Conservation (phyloP, 2,113 vertebrate genomes). For the Chascanopsetta lugubris region DNA sequence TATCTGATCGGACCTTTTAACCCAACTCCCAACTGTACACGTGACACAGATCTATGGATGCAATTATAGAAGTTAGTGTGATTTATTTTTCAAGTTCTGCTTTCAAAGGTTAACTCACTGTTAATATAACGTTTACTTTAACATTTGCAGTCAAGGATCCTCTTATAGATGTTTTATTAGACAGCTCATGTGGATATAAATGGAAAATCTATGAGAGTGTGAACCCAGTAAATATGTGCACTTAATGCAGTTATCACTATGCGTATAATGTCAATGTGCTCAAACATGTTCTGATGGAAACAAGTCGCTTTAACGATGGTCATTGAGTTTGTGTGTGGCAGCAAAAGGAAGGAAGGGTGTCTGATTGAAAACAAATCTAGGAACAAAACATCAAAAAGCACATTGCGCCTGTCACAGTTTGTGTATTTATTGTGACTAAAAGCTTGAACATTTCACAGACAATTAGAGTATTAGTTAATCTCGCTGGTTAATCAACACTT, state of each 20-base stretch:
- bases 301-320: neutral
- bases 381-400: neutral
- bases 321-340: neutral
- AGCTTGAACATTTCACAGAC: neutral
- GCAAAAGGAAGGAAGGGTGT: neutral
- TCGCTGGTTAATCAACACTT: too few species aligned
- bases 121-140: slow-evolving; percentile 7
- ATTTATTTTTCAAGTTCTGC: neutral
- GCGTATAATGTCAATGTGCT: neutral
- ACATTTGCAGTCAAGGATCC: slow-evolving; percentile 13
- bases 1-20: neutral
- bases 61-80: neutral
- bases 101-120: neutral
- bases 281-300: slow-evolving; percentile 21
- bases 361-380: neutral
- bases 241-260: neutral
- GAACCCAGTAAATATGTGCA: slow-evolving; percentile 1
- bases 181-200: slow-evolving; percentile 32
- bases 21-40: neutral
- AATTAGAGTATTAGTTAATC: too few species aligned
- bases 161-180: slow-evolving; percentile 26
- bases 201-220: slow-evolving; percentile 48
- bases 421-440: slow-evolving; percentile 46
- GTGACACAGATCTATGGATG: neutral
- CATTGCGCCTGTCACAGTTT: slow-evolving; percentile 1